Evolutionary conservation across 2,113 vertebrate genomes (phyloP), one percentile per base, ranked within the genome.

Genomic region (Callorhinus ursinus): DNA sequence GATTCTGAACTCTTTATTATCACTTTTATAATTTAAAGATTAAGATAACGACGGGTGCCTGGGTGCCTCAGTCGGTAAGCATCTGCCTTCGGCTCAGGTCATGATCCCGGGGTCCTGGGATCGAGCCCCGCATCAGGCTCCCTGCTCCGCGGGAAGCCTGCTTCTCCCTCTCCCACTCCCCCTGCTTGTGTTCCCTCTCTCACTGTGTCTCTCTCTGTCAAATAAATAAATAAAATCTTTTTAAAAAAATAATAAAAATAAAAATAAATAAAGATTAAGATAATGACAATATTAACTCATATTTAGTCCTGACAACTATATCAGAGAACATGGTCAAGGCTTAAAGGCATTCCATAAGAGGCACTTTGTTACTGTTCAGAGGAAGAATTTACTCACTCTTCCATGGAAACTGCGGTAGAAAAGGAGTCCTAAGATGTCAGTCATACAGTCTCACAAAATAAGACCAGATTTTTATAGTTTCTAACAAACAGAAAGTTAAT

Each of bases 401-500:
- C 39, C 16, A 76, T 4, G 16, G 42, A 26, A 95, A 79, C 5
- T 86, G 9, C 16, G 36, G 0, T 21, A 77, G 63, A 95, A 94
- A 90, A 96, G 55, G 7, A 80, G 15, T 65, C 55, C 74, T 76
- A 69, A 55, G 5, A 61, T 72, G 22, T 79, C n/a, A 94, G 28
- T 74, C n/a, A 95, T 49, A 65, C 4, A n/a, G 71, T 49, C 42
- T 91, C 63, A 96, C 31, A 96, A 93, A 95, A 71, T 74, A 53
- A 84, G 82, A 90, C 28, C 33, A 67, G 42, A 77, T 2, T 53
- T 92, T 83, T 76, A 5, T 22, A 90, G 71, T 92, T 87, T 82
- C 85, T 94, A 96, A 79, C 26, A 86, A 95, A 88, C 0, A 83
- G 24, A 95, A 97, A 93, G 31, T 59, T 87, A 84, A 90, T 67